These are phyloP conservation scores for Phortica variegata DNA, from an alignment of 1,140 invertebrate species.

Conservation along the genomic window DNA sequence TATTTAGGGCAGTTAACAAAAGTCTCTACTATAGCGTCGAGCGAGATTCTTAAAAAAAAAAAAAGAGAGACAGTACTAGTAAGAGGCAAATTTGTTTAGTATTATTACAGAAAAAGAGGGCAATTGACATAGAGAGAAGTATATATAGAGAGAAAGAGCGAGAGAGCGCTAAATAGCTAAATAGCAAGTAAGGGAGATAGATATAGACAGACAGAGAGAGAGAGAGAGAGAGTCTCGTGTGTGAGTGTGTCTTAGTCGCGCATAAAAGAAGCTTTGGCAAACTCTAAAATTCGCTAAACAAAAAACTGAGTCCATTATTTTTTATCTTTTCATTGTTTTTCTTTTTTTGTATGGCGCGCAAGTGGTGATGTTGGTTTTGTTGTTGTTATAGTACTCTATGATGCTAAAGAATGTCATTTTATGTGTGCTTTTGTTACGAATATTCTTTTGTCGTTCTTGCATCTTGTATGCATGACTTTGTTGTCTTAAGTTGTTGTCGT, in stretches of 20 bases:
- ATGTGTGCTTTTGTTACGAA: too few species aligned
- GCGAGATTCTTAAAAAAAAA: too few species aligned
- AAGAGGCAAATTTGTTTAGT: too few species aligned
- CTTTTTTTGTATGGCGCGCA: conserved; percentile 7
- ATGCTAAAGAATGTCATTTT: conserved; percentile 13
- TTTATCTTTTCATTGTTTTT: conserved; percentile 23
- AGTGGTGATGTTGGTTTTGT: conserved; percentile 14
- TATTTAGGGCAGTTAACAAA: too few species aligned
- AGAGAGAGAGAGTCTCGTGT: conserved; percentile 15
- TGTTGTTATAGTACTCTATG: conserved; percentile 22
- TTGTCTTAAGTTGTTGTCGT: conserved; percentile 14
- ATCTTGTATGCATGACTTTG: conserved; percentile 8
- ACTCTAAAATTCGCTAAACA: conserved; percentile 45
- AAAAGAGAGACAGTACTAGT: too few species aligned
- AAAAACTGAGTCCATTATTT: conserved; percentile 12
- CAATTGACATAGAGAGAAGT: conserved; percentile 5
- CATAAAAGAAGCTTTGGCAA: conserved; percentile 52
- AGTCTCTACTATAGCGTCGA: too few species aligned
- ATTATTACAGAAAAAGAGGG: conserved; percentile 9
- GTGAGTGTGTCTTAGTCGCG: conserved; percentile 21
- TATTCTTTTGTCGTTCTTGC: too few species aligned
- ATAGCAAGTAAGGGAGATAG: too few species aligned
- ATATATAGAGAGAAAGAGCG: conserved; percentile 1
- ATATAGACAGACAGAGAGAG: conserved; percentile 10
- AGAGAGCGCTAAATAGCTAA: too few species aligned